These are phyloP conservation scores for Drymonia ruficornis DNA, from an alignment of 2,888 invertebrate species.

Conservation along the genomic window DNA sequence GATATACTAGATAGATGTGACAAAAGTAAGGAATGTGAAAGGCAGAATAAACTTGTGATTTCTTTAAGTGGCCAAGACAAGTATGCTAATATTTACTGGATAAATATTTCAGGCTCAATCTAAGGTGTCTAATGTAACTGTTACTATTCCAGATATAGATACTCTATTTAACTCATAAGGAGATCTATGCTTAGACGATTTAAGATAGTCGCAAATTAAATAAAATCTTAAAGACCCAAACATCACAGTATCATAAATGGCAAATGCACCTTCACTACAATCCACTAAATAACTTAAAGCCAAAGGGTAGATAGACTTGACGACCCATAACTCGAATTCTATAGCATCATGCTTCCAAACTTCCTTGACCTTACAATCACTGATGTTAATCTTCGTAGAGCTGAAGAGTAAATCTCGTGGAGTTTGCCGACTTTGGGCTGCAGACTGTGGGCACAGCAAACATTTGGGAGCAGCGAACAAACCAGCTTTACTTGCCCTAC, in stretches of 20 bases:
- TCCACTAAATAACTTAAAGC: constrained; percentile 25
- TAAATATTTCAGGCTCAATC: no score
- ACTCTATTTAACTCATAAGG: no score
- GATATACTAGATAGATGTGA: not conserved
- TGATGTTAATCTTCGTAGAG: constrained; percentile 65
- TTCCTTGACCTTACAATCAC: constrained; percentile 60
- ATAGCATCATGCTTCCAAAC: constrained; percentile 42
- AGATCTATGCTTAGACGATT: not conserved
- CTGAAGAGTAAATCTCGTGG: constrained; percentile 45
- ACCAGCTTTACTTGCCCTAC: constrained; percentile 52
- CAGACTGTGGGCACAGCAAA: constrained; percentile 57
- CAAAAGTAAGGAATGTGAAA: not conserved
- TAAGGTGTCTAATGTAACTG: no score
- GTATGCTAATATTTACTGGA: no score
- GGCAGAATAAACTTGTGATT: not conserved
- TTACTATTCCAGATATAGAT: no score
- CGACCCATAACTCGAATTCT: constrained; percentile 37
- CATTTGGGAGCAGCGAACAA: constrained; percentile 57
- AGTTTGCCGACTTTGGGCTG: constrained; percentile 67
- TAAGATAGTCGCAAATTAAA: not conserved
- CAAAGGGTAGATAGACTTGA: constrained; percentile 28
- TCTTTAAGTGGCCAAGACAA: no score
- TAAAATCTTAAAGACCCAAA: not conserved
- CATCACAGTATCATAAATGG: constrained; percentile 15
- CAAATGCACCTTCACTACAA: constrained; percentile 19